Evolutionary conservation across 2,113 vertebrate genomes (phyloP).

Genomic region (Hystrix cristata): DNA sequence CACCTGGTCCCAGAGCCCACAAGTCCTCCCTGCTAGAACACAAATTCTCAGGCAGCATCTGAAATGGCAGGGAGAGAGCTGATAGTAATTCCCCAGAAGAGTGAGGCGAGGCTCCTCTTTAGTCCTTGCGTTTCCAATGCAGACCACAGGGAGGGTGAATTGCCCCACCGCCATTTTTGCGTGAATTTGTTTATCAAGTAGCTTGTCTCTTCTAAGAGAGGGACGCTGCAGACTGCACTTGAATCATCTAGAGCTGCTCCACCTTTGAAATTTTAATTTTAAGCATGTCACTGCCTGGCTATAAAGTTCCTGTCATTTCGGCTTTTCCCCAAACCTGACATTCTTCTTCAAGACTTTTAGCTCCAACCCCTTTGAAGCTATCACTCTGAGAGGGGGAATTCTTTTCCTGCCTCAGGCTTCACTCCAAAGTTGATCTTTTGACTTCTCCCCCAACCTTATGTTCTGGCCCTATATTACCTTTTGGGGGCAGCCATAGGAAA

Average conservation of each 20-base stretch:
- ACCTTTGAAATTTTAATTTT: not conserved
- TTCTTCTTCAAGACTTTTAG: not conserved
- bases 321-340: not conserved
- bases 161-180: not conserved
- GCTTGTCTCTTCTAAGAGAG: not conserved
- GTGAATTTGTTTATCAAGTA: not conserved
- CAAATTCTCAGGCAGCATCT: not conserved
- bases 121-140: not conserved
- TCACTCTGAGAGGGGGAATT: not conserved
- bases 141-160: not conserved
- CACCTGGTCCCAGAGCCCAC: accelerated
- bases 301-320: not conserved
- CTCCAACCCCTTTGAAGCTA: not conserved
- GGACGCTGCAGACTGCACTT: not conserved
- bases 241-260: not conserved
- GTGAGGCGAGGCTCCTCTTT: not conserved
- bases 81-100: not conserved
- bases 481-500: not conserved
- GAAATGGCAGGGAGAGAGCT: not conserved
- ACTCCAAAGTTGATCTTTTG: not conserved
- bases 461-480: not conserved
- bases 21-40: not conserved
- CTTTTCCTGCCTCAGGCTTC: not conserved
- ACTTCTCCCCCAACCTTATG: too few species aligned
- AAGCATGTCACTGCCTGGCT: not conserved